Evolutionary conservation across 2,797 vertebrate species (phyloP), one percentile per base, ranked within the genome.

Genomic region (Nannoperca obscura): DNA sequence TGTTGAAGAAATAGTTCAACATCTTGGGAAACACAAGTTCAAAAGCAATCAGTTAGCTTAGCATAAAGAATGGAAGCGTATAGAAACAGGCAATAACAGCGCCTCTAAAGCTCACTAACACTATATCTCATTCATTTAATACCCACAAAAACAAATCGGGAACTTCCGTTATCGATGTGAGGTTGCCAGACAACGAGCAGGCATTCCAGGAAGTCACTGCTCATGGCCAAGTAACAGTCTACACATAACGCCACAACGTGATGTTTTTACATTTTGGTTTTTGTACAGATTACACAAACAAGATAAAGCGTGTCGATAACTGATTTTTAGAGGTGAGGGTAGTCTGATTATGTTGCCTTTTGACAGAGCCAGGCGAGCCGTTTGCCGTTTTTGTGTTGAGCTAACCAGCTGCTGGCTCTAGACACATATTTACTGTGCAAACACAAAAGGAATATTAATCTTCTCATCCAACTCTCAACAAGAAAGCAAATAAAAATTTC

Each of bases 41-140:
- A 7, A 17, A 5, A 17, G 24, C 3, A 44, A 42, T 22, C 0
- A 1, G 24, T 64, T 27, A 71, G 27, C 42, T 24, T 34, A 66
- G 32, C 13, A 71, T 54, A 30, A 67, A 55, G 12, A 76, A 20
- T 20, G 30, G 7, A 75, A 76, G 76, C 24, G 2, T 19, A 55
- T 58, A 19, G 40, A 47, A 78, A 61, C 8, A 0, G 22, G 24
- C 20, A 62, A 27, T 47, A 38, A 3, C 19, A 40, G 38, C 15
- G 20, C 3, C 15, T 32, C 5, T 38, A 11, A 47, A 17, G 20
- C 17, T 20, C 47, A 44, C 2, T 2, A 69, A 59, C n/a, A 74
- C 14, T 54, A 14, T 0, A 63, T 27, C 17, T 57, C 1, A 1
- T 55, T 44, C 17, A 10, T 49, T 69, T 36, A 32, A 32, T 20